phyloP scores from a whole-genome alignment of 2,888 invertebrate species.

The Acrobasis repandana region DNA sequence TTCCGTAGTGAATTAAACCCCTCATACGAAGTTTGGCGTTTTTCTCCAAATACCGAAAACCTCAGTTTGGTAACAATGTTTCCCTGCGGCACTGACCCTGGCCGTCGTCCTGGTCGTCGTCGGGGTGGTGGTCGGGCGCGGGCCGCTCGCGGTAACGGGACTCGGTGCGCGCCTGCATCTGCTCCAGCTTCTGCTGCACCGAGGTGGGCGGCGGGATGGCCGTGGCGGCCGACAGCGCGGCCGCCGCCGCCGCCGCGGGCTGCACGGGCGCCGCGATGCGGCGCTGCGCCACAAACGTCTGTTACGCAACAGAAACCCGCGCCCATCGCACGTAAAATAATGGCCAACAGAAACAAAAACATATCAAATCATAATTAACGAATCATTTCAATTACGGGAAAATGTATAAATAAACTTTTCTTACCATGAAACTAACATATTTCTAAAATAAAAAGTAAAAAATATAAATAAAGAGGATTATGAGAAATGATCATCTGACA shows the following conservation, averaged over 20 bases:
- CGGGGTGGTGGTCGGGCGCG: conserved; percentile 51
- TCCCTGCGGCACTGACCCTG: conserved; percentile 46
- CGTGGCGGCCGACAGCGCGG: conserved; percentile 75
- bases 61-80: background rate
- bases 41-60: too few relatives aligned
- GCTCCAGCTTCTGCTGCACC: conserved; percentile 77
- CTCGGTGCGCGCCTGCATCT: conserved; percentile 71
- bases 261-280: conserved; percentile 77
- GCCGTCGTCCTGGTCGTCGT: conserved; percentile 61
- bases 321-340: background rate
- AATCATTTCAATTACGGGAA: background rate
- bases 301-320: conserved; percentile 22
- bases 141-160: conserved; percentile 55
- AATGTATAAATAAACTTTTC: conserved; percentile 24
- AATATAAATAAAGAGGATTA: background rate
- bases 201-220: conserved; percentile 77
- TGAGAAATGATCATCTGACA: background rate
- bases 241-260: conserved; percentile 77
- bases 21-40: too few relatives aligned
- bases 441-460: conserved; percentile 45
- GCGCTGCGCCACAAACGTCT: conserved; percentile 77
- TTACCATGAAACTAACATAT: conserved; percentile 53
- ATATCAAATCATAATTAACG: background rate
- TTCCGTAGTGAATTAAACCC: too few relatives aligned
- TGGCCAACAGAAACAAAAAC: background rate